A percentile compares a stretch with the other conserved stretches of the same genome.
Conservation (phyloP, 2,113 vertebrate genomes). For the Strix aluco region DNA sequence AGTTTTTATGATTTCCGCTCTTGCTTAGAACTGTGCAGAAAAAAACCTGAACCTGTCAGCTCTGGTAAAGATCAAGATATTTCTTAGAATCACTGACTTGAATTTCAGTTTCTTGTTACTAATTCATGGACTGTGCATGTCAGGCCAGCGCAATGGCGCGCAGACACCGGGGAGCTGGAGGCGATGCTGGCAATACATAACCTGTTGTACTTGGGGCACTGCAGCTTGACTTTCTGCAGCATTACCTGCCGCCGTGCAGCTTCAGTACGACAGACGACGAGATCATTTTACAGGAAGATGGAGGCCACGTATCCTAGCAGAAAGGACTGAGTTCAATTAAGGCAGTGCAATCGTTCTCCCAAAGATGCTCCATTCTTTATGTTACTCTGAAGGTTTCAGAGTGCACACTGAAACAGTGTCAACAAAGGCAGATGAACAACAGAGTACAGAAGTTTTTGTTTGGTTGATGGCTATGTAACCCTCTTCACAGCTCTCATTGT, state of each 20-base stretch:
- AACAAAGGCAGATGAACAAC: background rate
- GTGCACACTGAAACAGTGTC: background rate
- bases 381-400: background rate
- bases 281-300: background rate
- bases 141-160: background rate
- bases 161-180: background rate
- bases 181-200: background rate
- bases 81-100: background rate
- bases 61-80: background rate
- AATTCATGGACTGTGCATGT: too few relatives aligned
- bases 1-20: background rate
- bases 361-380: background rate
- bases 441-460: background rate
- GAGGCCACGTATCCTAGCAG: background rate
- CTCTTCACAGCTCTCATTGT: background rate
- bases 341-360: background rate
- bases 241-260: background rate
- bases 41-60: background rate
- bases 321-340: background rate
- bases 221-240: background rate
- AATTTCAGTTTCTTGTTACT: background rate
- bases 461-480: background rate
- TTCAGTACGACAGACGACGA: background rate
- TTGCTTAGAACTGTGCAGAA: background rate
- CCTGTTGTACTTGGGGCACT: background rate